Evolutionary conservation across 92 coral and sea anemone species (phyloP), one percentile per base, ranked within the genome.

Genomic region (Desmophyllum pertusum): DNA sequence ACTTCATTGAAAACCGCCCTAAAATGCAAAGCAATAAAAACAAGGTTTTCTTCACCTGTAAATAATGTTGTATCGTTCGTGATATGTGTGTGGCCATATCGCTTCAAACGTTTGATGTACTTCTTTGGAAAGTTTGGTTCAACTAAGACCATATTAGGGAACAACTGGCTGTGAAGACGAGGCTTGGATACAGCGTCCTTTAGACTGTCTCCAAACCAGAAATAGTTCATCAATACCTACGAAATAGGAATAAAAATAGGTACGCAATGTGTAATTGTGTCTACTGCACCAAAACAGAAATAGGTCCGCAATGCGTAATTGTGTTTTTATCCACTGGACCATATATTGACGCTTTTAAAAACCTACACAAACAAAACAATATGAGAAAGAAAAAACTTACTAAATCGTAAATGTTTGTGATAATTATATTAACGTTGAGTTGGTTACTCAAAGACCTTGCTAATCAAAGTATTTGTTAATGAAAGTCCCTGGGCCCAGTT

Each of bases 141-240:
- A 14, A 94, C 95, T n/a, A 94, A 66, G 4, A 91, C 90, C 87
- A 94, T 89, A 39, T 91, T 86, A 3, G 98, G 98, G 41, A 94
- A 94, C 14, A 94, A 86, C 87, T 94, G 98, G 25, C 93, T 79
- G 70, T 94, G 95, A 15, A 94, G 40, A 19, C 98, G 92, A 27
- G 98, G 95, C 40, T 86, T 87, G 51, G 98, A 84, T 23, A 94
- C 93, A 7, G 98, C 93, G 41, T 89, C 90, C 61, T 89, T 91
- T 15, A 94, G 89, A 35, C 27, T 79, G 73, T 91, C 86, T 21
- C 93, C 93, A 57, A 94, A 94, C 98, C 98, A 94, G 79, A 68
- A 94, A 23, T 89, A 94, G 66, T 94, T 94, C 98, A 94, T 94
- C 45, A 94, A 72, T 41, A 94, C 98, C 98, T 93, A 55, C 11